These are phyloP conservation scores for Cryptotis parvus DNA, from an alignment of 2,113 vertebrate species.

Conservation along the genomic window DNA sequence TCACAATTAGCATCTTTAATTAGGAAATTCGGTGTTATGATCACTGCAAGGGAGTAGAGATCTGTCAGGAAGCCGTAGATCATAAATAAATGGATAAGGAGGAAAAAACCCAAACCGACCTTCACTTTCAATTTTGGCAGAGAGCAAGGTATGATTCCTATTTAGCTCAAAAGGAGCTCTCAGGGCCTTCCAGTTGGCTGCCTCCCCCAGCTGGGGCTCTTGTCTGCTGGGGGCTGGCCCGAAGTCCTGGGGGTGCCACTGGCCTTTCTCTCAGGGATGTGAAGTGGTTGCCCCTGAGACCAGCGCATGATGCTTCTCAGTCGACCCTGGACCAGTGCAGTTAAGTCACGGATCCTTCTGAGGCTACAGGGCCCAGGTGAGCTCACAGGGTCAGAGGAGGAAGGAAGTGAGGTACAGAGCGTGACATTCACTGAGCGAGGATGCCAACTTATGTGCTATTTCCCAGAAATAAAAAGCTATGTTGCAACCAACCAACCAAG, in stretches of 20 bases:
- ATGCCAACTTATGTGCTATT: background rate
- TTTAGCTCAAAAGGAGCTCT: background rate
- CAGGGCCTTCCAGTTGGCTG: slow-evolving; percentile 52
- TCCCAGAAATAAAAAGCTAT: background rate
- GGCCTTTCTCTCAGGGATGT: background rate
- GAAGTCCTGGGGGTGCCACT: background rate
- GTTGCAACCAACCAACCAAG: background rate
- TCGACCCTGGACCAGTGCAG: too few species aligned
- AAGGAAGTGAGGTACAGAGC: too few species aligned
- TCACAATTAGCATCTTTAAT: slow-evolving; percentile 71
- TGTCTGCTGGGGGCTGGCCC: background rate
- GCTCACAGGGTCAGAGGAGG: background rate
- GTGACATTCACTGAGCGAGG: background rate
- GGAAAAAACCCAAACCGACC: background rate
- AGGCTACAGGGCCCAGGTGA: too few species aligned
- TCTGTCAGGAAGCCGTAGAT: slow-evolving; percentile 59
- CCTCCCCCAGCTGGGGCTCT: slow-evolving; percentile 46
- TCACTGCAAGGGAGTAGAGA: slow-evolving; percentile 30
- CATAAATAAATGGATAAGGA: slow-evolving; percentile 55
- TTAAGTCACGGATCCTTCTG: too few species aligned
- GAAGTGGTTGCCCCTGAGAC: too few species aligned
- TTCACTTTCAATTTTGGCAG: slow-evolving; percentile 19
- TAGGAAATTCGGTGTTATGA: slow-evolving; percentile 70
- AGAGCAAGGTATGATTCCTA: slow-evolving; percentile 38
- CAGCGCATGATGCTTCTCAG: too few species aligned